phyloP scores from a whole-genome alignment of 2,113 vertebrate genomes.

The Melanerpes aurifrons region DNA sequence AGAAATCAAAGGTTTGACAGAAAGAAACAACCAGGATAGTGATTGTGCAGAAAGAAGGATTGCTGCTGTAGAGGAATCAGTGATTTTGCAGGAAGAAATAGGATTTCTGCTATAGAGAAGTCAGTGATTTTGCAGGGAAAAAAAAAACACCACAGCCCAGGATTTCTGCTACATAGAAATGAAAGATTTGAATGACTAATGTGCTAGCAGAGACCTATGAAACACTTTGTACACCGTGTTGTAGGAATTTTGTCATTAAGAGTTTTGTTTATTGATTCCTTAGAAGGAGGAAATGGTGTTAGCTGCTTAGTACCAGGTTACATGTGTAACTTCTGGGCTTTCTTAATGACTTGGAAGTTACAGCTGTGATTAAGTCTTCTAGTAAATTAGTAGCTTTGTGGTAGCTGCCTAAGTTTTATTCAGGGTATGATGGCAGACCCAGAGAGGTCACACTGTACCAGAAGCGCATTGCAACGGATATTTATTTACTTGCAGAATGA shows the following conservation, averaged over 20 bases:
- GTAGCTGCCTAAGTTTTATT: not conserved
- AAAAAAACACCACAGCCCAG: not conserved
- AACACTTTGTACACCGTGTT: not conserved
- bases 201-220: not conserved
- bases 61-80: too few species aligned
- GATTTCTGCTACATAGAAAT: not conserved
- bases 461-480: not conserved
- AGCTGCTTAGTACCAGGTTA: not conserved
- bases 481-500: not conserved
- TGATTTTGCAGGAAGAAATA: not conserved
- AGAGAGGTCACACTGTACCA: not conserved
- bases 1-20: not conserved
- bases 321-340: constrained; percentile 7
- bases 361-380: constrained; percentile 21
- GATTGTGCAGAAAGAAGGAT: too few species aligned
- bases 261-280: not conserved
- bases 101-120: not conserved
- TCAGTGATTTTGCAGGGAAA: not conserved
- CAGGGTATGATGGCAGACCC: not conserved
- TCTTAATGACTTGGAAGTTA: constrained; percentile 18
- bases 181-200: not conserved
- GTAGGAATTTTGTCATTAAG: not conserved
- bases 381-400: constrained; percentile 17
- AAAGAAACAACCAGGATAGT: too few species aligned
- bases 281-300: not conserved